A percentile compares a stretch with the other conserved stretches of the same genome.
Evolutionary conservation across 2,888 invertebrate species (phyloP).

Genomic region (Pachliopta kotzebuea): DNA sequence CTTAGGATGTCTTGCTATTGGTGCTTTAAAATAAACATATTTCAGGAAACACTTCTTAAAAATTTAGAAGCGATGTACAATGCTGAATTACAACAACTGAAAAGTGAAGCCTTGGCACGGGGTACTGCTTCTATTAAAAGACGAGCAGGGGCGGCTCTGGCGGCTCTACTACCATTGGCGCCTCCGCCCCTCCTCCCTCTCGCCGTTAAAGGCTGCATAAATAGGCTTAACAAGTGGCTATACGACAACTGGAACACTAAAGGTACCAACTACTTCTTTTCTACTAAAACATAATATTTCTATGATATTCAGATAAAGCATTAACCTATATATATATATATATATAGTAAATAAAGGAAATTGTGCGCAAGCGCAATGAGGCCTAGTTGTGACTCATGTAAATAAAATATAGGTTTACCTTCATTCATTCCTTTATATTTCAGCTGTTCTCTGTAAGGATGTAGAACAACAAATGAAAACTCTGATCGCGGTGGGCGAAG

Average conservation of each 20-base stretch:
- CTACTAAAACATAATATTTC: not conserved
- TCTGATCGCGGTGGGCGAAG: slow-evolving; percentile 42
- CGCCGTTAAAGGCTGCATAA: slow-evolving; percentile 40
- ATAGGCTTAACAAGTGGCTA: slow-evolving; percentile 50
- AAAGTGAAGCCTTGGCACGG: slow-evolving; percentile 34
- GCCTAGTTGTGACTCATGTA: too few relatives aligned
- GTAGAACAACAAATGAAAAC: slow-evolving; percentile 53
- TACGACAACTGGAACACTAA: slow-evolving; percentile 50
- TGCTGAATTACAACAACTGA: slow-evolving; percentile 40
- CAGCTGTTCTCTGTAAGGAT: slow-evolving; percentile 65
- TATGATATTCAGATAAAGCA: not conserved
- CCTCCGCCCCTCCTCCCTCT: slow-evolving; percentile 48
- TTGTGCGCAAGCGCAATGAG: too few relatives aligned
- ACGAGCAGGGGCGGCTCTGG: slow-evolving; percentile 47
- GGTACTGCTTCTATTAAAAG: slow-evolving; percentile 32
- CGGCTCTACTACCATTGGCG: slow-evolving; percentile 50
- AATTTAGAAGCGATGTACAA: slow-evolving; percentile 45
- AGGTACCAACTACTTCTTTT: slow-evolving; percentile 31
- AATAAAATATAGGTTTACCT: too few relatives aligned
- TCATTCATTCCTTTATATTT: not conserved
- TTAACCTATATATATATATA: too few relatives aligned
- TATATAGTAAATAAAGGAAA: too few relatives aligned
- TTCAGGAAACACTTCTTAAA: slow-evolving; percentile 42
- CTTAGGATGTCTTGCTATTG: too few relatives aligned
- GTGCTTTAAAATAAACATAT: not conserved